Base-by-base conservation (phyloP, 2,888 invertebrate genomes). In the Cephus spinipes region DNA sequence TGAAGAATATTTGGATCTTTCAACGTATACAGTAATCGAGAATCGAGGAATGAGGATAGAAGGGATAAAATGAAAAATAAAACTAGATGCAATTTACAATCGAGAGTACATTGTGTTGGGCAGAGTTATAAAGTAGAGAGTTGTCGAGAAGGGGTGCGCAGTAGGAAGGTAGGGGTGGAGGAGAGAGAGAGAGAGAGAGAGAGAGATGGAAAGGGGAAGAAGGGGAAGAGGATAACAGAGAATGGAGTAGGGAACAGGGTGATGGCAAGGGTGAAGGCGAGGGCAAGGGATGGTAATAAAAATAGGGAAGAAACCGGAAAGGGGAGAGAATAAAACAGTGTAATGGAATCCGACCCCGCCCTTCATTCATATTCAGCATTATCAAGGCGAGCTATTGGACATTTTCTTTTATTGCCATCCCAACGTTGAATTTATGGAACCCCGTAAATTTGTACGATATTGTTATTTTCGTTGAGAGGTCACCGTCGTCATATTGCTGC, bases 311-410 rank as follows among this genome's bases (percentile, higher is more conserved):
- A 33, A 31, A 71, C 71, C 33, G 69, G 33, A 40, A 36, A 31
- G 73, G 36, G 73, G 55, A 40, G 76, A 73, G 76, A 73, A 78
- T 78, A 76, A 78, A 78, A 76, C 78, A 73, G 78, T 76, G 78
- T 76, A 78, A 78, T 78, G 78, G 78, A 78, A 76, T 76, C 76
- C 76, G 76, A 73, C 73, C 76, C 76, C 75, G 69, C 76, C 76
- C 78, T 78, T 78, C 78, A 76, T 76, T 78, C 78, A 78, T 78
- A 78, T 78, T 76, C 78, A 78, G 75, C 76, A 76, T 76, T 75
- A 78, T 78, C 78, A 76, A 73, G 76, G 76, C 77, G 76, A 76
- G 78, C 76, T 73, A 76, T 78, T 76, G 78, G 76, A 78, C 78
- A 78, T 78, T 78, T 78, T 78, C 78, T 78, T 78, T 78, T 78